A percentile compares a stretch with the other conserved stretches of the same genome.
Conservation (phyloP, 2,113 vertebrate genomes). For the Takifugu flavidus region DNA sequence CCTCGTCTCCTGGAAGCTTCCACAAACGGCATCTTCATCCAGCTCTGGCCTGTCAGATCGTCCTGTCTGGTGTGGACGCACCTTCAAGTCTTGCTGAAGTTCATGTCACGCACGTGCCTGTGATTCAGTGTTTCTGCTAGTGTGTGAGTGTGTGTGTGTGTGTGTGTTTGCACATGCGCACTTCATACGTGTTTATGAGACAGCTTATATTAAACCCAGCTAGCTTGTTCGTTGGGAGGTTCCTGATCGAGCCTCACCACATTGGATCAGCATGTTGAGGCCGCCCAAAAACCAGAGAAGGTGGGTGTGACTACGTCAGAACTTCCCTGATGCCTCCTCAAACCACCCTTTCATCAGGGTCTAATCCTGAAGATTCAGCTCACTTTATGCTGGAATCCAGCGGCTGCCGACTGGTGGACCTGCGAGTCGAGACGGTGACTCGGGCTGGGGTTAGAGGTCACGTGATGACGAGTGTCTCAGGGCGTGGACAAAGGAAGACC, state of each 20-base stretch:
- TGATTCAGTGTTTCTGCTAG: conserved; percentile 1
- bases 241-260: conserved; percentile 13
- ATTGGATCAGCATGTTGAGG: conserved; percentile 28
- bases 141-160: conserved; percentile 4
- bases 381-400: conserved; percentile 21
- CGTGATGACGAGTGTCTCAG: conserved; percentile 41
- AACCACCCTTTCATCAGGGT: conserved; percentile 53
- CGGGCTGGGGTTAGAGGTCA: conserved; percentile 19
- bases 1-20: too few species aligned
- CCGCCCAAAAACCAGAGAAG: conserved; percentile 19
- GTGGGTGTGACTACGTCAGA: neutral
- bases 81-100: too few species aligned
- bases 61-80: too few species aligned
- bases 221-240: conserved; percentile 10
- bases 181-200: conserved; percentile 5
- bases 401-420: neutral
- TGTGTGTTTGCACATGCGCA: conserved; percentile 3
- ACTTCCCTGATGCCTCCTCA: conserved; percentile 28
- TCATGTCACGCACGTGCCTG: neutral
- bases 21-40: too few species aligned
- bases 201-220: conserved; percentile 7
- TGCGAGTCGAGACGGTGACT: conserved; percentile 29
- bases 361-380: conserved; percentile 24
- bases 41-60: too few species aligned
- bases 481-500: conserved; percentile 30